Conservation (phyloP, 1,140 invertebrate genomes). For the Neodiprion fabricii region DNA sequence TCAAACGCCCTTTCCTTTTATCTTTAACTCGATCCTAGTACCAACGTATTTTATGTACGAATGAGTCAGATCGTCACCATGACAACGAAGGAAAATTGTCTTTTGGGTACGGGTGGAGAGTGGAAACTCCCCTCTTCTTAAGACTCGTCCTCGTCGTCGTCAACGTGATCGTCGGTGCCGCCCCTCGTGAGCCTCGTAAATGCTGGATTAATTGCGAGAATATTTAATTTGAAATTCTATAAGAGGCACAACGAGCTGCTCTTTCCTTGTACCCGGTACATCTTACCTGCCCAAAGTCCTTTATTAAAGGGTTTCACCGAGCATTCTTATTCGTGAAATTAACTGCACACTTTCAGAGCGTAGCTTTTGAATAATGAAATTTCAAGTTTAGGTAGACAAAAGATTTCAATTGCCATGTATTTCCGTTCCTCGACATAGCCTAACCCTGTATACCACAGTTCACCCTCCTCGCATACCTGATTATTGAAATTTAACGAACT, state of each 20-base stretch:
- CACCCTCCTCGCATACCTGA: too few relatives aligned
- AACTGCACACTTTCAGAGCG: neutral
- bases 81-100: neutral
- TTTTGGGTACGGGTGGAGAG: neutral
- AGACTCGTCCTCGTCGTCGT: neutral
- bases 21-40: too few relatives aligned
- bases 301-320: neutral
- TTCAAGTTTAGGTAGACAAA: neutral
- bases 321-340: neutral
- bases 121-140: neutral
- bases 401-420: neutral
- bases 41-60: neutral
- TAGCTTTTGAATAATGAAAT: neutral
- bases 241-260: neutral
- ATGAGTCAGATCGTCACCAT: conserved; percentile 5
- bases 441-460: too few relatives aligned
- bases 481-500: too few relatives aligned
- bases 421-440: neutral
- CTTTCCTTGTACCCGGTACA: neutral
- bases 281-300: neutral
- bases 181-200: neutral
- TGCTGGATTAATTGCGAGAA: conserved; percentile 5
- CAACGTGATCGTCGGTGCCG: neutral
- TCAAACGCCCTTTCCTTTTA: too few relatives aligned
- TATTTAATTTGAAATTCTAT: conserved; percentile 8